phyloP scores from a whole-genome alignment of 2,113 vertebrate species.

The Andinoacara biseriatus region DNA sequence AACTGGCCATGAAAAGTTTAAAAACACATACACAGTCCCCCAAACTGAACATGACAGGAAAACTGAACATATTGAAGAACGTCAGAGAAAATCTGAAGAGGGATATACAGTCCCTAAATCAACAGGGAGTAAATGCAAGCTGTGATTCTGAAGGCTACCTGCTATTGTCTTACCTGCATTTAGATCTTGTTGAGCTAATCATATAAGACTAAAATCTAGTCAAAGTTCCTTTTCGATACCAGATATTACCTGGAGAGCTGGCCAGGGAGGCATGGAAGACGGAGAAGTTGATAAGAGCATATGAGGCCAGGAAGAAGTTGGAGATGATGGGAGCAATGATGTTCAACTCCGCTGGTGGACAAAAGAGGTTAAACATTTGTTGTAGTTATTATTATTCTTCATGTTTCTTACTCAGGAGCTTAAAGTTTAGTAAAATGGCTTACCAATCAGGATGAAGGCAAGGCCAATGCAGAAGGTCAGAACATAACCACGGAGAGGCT shows the following conservation, averaged over 20 bases:
- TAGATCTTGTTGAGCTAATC: no score
- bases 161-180: no score
- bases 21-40: no score
- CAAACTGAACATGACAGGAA: no score
- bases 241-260: slow-evolving; percentile 91
- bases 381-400: background rate
- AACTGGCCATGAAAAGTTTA: no score
- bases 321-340: slow-evolving; percentile 98
- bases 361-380: background rate
- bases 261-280: slow-evolving; percentile 97
- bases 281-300: slow-evolving; percentile 98
- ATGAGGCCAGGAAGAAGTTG: slow-evolving; percentile 98
- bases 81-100: no score
- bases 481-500: slow-evolving; percentile 94
- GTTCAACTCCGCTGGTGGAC: slow-evolving; percentile 88
- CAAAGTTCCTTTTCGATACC: background rate
- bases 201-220: background rate
- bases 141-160: no score
- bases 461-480: slow-evolving; percentile 95
- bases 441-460: slow-evolving; percentile 97
- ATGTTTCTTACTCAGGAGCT: background rate
- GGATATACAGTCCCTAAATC: no score
- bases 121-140: no score
- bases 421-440: slow-evolving; percentile 39
- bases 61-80: no score